Evolutionary conservation across 2,113 vertebrate genomes (phyloP).

Genomic region (Empidonax traillii): DNA sequence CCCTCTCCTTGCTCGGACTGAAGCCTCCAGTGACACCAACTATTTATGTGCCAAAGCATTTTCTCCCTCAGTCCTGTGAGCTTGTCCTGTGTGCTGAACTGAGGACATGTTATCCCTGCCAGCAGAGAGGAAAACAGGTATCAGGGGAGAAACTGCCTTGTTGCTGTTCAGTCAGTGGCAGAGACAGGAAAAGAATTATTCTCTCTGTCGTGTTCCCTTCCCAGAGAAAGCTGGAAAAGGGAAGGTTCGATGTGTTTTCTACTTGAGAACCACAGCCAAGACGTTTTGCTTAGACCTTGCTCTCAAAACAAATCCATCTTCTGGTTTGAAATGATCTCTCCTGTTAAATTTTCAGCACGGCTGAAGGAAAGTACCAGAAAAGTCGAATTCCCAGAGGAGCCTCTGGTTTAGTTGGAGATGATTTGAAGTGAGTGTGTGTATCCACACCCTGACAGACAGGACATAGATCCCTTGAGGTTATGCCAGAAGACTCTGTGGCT

Average conservation of each 20-base stretch:
- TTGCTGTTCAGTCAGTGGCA: background rate
- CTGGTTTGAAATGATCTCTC: background rate
- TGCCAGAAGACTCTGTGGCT: background rate
- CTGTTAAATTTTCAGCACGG: background rate
- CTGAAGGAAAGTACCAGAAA: background rate
- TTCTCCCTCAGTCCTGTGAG: background rate
- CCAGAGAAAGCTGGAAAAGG: background rate
- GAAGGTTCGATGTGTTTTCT: background rate
- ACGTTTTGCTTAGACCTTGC: background rate
- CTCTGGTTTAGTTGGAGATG: background rate
- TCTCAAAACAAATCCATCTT: background rate
- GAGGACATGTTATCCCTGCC: fast-evolving
- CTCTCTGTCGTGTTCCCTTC: background rate
- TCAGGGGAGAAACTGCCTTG: background rate
- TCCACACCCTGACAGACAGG: background rate
- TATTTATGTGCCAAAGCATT: background rate
- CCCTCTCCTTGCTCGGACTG: background rate
- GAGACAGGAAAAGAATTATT: background rate
- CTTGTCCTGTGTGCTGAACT: background rate
- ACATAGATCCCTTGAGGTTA: background rate
- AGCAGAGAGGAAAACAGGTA: background rate
- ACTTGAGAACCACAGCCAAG: background rate
- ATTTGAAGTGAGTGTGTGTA: background rate
- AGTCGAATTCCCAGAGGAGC: background rate
- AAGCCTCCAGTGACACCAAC: background rate